These are phyloP conservation scores for Oedothorax gibbosus DNA, from an alignment of 1,140 invertebrate species.

Conservation along the genomic window DNA sequence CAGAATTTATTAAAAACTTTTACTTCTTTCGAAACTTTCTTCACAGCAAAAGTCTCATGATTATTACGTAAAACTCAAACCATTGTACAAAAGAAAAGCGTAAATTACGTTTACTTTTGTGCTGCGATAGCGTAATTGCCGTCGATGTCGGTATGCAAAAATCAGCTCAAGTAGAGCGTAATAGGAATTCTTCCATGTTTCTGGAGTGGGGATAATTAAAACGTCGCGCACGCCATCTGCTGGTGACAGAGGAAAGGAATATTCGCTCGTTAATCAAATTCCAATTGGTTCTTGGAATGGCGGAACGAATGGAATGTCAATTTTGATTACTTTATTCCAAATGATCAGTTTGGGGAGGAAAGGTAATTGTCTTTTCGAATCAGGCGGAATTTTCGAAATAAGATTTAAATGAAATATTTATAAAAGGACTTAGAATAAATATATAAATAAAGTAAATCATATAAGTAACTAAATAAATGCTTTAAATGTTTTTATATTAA, in stretches of 20 bases:
- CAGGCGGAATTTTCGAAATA: too few species aligned
- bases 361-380: too few species aligned
- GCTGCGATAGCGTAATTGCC: constrained; percentile 25
- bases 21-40: not conserved
- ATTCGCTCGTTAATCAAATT: constrained; percentile 57
- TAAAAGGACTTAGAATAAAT: too few species aligned
- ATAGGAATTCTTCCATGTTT: constrained; percentile 37
- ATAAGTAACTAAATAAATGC: too few species aligned
- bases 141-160: constrained; percentile 28
- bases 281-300: constrained; percentile 24
- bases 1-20: not conserved
- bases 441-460: too few species aligned
- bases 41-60: not conserved
- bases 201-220: constrained; percentile 41
- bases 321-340: constrained; percentile 41
- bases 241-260: constrained; percentile 45
- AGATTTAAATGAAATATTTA: too few species aligned
- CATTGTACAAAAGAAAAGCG: not conserved
- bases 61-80: not conserved
- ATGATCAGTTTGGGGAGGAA: constrained; percentile 23
- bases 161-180: constrained; percentile 30
- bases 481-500: too few species aligned
- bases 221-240: constrained; percentile 40
- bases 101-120: constrained; percentile 38
- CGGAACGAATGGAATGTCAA: constrained; percentile 42